phyloP scores from a whole-genome alignment of 1,140 invertebrate genomes.

The Piezodorus guildinii region DNA sequence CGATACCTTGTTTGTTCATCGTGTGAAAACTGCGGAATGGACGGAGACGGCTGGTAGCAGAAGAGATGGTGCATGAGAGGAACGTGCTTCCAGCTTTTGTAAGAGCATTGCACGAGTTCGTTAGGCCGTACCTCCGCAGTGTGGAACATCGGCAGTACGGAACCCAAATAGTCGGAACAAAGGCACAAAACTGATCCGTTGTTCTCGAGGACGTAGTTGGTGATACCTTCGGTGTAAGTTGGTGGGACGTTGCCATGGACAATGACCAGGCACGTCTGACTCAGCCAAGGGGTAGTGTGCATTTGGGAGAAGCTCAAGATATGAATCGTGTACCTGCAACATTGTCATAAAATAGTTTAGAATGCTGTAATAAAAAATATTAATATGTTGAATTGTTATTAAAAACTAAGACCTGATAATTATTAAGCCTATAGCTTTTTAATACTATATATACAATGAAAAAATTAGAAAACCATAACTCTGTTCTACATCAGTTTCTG shows the following conservation, averaged over 20 bases:
- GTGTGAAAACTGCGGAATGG: constrained; percentile 63
- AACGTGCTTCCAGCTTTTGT: constrained; percentile 67
- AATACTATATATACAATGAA: too few species aligned
- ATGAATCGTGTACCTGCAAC: constrained; percentile 61
- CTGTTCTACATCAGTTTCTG: too few species aligned
- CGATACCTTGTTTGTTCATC: constrained; percentile 29
- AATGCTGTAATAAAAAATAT: too few species aligned
- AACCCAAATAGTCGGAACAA: constrained; percentile 68
- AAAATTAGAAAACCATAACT: too few species aligned
- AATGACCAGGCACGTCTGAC: constrained; percentile 59
- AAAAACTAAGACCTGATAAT: too few species aligned
- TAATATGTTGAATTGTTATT: too few species aligned
- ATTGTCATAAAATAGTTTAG: background rate
- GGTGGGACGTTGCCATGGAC: constrained; percentile 60
- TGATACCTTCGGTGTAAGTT: constrained; percentile 47
- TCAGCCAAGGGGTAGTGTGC: constrained; percentile 51
- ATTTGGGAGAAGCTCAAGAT: constrained; percentile 49
- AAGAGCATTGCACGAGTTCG: constrained; percentile 69
- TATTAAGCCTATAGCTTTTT: too few species aligned
- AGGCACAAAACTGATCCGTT: constrained; percentile 68
- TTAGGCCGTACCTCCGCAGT: constrained; percentile 71
- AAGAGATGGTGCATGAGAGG: constrained; percentile 78
- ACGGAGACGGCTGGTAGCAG: constrained; percentile 71
- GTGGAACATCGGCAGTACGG: constrained; percentile 63
- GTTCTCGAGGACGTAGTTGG: constrained; percentile 53